Base-by-base conservation (phyloP, 2,888 invertebrate genomes). In the Sarcophaga rosellei region DNA sequence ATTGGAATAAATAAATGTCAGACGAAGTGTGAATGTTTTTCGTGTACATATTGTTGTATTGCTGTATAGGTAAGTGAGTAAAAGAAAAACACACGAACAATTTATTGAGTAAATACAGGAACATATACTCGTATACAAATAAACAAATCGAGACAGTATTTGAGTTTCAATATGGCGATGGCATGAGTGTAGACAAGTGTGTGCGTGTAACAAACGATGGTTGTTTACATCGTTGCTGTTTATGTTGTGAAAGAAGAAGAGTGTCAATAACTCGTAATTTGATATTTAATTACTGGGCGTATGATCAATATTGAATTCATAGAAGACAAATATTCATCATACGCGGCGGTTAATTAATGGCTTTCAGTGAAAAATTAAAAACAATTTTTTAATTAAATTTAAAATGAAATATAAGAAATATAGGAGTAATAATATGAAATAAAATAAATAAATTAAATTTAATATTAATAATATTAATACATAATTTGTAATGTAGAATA, bases 1-100 rank as follows among this genome's bases (percentile, higher is more conserved):
- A 70, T 70, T 70, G 53, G 53, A 53, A 57, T 25, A n/a, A 70
- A 53, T 53, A 53, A 70, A 70, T 70, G 69, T 57, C 69, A 70
- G 25, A 70, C 47, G 53, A 53, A 53, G 47, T 53, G 53, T 10
- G 25, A 70, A 35, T 35, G 35, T 35, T 35, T 35, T 35, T 10
- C 8, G 35, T 35, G 35, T 35, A 10, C 35, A 2, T 35, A 2
- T 6, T 5, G 25, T 1, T 35, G 6, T 6, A 35, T 35, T 8
- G 35, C 10, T 35, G 35, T 35, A 6, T 35, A 35, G 2, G 2
- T 53, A 6, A 66, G 17, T 3, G 8, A 25, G 4, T 0, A 25
- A 25, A 0, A 4, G 20, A 65, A 2, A 35, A 35, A 8, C n/a
- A 66, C 44, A 44, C n/a, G 3, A 70, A 25, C 17, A 23, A 25